These are phyloP conservation scores for Callitettix versicolor DNA, from an alignment of 1,140 invertebrate species.

Conservation along the genomic window DNA sequence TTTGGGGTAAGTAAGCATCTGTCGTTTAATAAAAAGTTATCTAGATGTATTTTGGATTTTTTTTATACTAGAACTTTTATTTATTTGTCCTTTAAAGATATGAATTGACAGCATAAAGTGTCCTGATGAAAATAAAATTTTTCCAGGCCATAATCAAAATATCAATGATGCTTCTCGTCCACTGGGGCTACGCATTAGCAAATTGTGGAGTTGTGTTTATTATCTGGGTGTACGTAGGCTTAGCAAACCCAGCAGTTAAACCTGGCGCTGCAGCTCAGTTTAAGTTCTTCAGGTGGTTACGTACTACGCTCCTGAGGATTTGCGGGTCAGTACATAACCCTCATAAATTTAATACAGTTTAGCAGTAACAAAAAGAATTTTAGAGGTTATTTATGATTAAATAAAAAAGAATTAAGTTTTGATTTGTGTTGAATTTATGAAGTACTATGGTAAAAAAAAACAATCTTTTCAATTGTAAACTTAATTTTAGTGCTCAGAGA, in stretches of 20 bases:
- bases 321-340: slow-evolving; percentile 67
- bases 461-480: no score
- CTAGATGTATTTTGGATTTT: slow-evolving; percentile 12
- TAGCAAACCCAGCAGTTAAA: slow-evolving; percentile 86
- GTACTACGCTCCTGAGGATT: slow-evolving; percentile 56
- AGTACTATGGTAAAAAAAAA: no score
- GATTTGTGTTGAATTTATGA: no score
- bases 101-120: not conserved
- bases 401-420: no score
- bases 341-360: no score
- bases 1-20: slow-evolving; percentile 76
- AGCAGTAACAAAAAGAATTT: no score
- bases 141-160: slow-evolving; percentile 73
- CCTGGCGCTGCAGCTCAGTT: slow-evolving; percentile 84
- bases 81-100: no score
- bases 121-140: not conserved
- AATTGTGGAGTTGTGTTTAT: slow-evolving; percentile 70
- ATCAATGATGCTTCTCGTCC: slow-evolving; percentile 82
- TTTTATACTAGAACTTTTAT: no score
- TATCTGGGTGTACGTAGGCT: slow-evolving; percentile 87
- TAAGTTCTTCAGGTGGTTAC: slow-evolving; percentile 74
- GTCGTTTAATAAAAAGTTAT: no score
- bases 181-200: slow-evolving; percentile 82
- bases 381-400: no score
- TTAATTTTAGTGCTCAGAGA: no score